Conservation (phyloP, 2,113 vertebrate genomes). For the Leucopsar rothschildi region DNA sequence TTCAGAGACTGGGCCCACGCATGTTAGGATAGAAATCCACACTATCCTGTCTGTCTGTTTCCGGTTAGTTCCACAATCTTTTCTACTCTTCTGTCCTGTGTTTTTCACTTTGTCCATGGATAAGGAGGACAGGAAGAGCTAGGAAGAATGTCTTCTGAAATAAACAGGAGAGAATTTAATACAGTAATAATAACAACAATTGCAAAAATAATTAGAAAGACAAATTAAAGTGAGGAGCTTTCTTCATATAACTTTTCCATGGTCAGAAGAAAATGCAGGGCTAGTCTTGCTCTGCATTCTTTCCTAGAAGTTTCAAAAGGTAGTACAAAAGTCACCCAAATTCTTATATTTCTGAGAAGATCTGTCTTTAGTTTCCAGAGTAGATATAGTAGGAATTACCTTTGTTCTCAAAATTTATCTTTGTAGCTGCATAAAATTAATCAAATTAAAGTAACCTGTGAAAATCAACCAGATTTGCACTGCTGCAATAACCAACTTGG, state of each 20-base stretch:
- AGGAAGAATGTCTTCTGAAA: neutral
- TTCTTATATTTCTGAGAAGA: neutral
- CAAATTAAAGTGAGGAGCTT: neutral
- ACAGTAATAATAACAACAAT: neutral
- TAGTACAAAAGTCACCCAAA: neutral
- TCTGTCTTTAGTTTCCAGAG: neutral
- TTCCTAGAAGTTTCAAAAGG: neutral
- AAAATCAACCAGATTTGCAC: neutral
- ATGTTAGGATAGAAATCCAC: neutral
- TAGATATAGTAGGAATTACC: neutral
- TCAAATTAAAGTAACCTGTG: neutral
- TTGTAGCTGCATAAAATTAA: neutral
- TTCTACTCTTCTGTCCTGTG: neutral
- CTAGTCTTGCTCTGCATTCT: neutral
- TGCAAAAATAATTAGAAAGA: neutral
- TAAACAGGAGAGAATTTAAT: neutral
- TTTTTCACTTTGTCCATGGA: neutral
- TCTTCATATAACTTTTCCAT: neutral
- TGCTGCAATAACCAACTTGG: neutral
- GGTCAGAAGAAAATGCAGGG: neutral
- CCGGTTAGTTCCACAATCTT: neutral
- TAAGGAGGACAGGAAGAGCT: neutral
- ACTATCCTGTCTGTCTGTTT: neutral
- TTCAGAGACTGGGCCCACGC: neutral
- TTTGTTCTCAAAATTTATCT: neutral